Evolutionary conservation across 2,797 vertebrate genomes (phyloP), one percentile per base, ranked within the genome.

Genomic region (Hippocampus kuda): DNA sequence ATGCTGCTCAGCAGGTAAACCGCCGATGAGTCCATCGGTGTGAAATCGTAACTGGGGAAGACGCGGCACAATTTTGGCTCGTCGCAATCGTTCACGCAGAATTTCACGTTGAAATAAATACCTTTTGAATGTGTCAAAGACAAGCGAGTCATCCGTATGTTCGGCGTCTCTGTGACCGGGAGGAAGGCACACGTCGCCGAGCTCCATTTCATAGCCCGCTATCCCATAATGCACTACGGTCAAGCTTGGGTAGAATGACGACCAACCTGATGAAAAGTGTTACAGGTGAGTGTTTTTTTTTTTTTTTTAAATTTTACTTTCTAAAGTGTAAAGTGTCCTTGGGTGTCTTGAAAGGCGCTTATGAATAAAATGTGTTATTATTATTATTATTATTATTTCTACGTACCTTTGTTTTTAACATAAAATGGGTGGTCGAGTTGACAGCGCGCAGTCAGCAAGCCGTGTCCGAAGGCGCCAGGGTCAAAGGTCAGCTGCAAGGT

Each of bases 81-180:
- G 2, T 24, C 24, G 27, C 56, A 15, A 27, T 59, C 56, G 5
- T 15, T 16, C 11, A 27, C 3, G 56, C 24, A 27, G 5, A 7
- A 27, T 34, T 5, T 66, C 4, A 48, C 20, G 24, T 76, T 75
- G 49, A 15, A 16, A 16, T 27, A 98, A 30, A 16, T 27, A 98
- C 96, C 97, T 99, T 91, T 89, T 95, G 89, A 99, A 98, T 63
- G 96, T 95, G 93, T 99, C 96, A 89, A 98, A 97, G 81, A 98
- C 96, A 80, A 90, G 90, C 20, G 97, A 99, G 91, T 97, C 93
- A 65, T 97, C 96, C 67, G 94, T 94, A 86, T 96, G 95, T 88
- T 95, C 95, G 89, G 95, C 95, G 78, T 98, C 96, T 71, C 94
- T 92, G 91, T 99, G 97, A 90, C 95, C 96, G 15, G 95, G 95